Percentiles rank a stretch among this genome's conserved stretches.
These are phyloP conservation scores for Chloroceryle amazona DNA, from an alignment of 2,797 vertebrate species.

Conservation along the genomic window DNA sequence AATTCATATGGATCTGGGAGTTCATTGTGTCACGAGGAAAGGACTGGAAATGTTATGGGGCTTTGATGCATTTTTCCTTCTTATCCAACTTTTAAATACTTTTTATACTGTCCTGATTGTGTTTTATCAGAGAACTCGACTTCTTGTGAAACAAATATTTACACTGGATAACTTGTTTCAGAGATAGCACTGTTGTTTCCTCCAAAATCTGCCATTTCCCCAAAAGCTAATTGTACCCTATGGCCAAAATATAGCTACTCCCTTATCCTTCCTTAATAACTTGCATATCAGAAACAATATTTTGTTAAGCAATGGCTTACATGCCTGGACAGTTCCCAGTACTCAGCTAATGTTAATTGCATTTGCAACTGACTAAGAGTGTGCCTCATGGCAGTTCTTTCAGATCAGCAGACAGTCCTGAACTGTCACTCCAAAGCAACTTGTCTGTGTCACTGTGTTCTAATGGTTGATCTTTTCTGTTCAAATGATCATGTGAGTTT, in stretches of 20 bases:
- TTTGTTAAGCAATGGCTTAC: constrained; percentile 11
- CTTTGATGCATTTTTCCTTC: background rate
- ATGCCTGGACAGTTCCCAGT: background rate
- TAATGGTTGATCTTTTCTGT: background rate
- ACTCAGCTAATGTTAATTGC: background rate
- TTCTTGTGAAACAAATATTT: background rate
- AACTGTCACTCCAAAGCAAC: constrained; percentile 17
- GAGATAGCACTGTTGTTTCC: background rate
- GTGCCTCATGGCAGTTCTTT: background rate
- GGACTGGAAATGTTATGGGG: background rate
- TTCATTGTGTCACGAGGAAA: background rate
- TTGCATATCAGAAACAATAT: constrained; percentile 17
- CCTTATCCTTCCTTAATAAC: background rate
- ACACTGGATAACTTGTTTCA: background rate
- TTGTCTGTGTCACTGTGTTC: background rate
- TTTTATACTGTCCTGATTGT: background rate
- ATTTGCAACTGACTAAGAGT: background rate
- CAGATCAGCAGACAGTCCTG: background rate
- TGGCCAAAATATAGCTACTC: background rate
- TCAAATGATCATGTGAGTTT: background rate
- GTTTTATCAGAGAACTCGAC: background rate
- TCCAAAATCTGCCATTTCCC: background rate
- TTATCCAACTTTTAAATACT: background rate
- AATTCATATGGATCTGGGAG: background rate
- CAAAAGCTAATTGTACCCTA: background rate